Evolutionary conservation across 2,113 vertebrate species (phyloP).

Genomic region (Rhinogobius similis): DNA sequence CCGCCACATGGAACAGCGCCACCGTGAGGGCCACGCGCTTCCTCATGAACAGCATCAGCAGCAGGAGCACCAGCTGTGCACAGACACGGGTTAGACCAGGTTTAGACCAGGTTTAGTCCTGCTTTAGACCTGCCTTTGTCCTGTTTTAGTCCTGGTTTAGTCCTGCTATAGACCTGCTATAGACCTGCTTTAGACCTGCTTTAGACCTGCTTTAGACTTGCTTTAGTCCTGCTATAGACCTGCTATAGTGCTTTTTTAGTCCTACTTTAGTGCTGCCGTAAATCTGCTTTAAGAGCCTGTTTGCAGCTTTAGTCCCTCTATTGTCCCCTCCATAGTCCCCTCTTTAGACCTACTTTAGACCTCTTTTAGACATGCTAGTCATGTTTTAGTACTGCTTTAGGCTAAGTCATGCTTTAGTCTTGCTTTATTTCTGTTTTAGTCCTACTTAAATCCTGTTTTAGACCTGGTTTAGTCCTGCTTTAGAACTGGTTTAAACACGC

Average conservation of each 20-base stretch:
- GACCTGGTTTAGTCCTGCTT: not conserved
- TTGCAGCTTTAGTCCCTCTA: too few species aligned
- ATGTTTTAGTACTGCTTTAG: not conserved
- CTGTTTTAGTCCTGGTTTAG: not conserved
- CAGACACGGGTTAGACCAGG: not conserved
- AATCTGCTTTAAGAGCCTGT: too few species aligned
- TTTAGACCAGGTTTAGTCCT: not conserved
- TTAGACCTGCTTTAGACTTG: too few species aligned
- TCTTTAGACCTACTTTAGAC: not conserved
- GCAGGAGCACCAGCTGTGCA: constrained; percentile 86
- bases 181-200: not conserved
- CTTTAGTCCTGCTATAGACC: too few species aligned
- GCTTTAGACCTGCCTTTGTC: not conserved
- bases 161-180: not conserved
- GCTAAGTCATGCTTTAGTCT: too few species aligned
- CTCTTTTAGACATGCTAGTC: not conserved
- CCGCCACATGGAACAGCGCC: constrained; percentile 95
- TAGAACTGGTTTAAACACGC: too few species aligned
- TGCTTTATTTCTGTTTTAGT: not conserved
- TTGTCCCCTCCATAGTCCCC: too few species aligned
- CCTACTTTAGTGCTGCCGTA: too few species aligned
- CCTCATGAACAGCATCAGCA: constrained; percentile 95
- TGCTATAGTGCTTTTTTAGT: too few species aligned
- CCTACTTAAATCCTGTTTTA: not conserved
- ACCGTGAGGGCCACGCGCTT: constrained; percentile 95